These are phyloP conservation scores for Rhyacichthys aspro DNA, from an alignment of 2,797 vertebrate species.

Conservation along the genomic window DNA sequence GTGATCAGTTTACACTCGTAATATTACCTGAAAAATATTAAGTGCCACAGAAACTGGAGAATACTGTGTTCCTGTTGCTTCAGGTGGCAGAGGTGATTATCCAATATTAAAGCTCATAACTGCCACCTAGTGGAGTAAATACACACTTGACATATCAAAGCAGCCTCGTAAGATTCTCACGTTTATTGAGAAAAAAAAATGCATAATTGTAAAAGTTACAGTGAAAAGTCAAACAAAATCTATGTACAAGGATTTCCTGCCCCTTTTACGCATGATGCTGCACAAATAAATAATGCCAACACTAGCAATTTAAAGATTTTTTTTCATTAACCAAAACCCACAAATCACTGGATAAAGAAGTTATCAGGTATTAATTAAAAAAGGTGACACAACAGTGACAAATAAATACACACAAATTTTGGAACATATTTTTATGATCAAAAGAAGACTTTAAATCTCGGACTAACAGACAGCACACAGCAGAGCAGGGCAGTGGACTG, in stretches of 20 bases:
- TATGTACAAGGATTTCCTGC: conserved; percentile 61
- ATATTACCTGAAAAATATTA: too few species aligned
- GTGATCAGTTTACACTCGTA: too few species aligned
- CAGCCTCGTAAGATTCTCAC: neutral
- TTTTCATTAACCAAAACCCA: conserved; percentile 2
- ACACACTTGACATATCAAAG: neutral
- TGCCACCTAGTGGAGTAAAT: conserved; percentile 43
- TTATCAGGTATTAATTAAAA: conserved; percentile 1
- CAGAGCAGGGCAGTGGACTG: conserved; percentile 84
- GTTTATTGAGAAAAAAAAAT: conserved; percentile 73
- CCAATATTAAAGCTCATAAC: conserved; percentile 11
- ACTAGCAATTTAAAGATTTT: neutral
- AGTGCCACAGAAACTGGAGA: too few species aligned
- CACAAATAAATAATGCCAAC: conserved; percentile 35
- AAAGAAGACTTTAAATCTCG: conserved; percentile 1
- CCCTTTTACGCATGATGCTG: conserved; percentile 20
- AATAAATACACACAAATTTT: conserved; percentile 60
- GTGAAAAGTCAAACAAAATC: conserved; percentile 39
- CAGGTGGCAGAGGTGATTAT: neutral
- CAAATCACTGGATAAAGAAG: conserved; percentile 6
- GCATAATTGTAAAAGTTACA: conserved; percentile 59
- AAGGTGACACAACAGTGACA: conserved; percentile 20
- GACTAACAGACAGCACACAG: conserved; percentile 16
- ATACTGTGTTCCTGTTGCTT: neutral
- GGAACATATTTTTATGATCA: conserved; percentile 8